Percentiles rank a stretch among this genome's conserved stretches.
Conservation (phyloP, 1,140 invertebrate genomes). For the Drosophila pachea region DNA sequence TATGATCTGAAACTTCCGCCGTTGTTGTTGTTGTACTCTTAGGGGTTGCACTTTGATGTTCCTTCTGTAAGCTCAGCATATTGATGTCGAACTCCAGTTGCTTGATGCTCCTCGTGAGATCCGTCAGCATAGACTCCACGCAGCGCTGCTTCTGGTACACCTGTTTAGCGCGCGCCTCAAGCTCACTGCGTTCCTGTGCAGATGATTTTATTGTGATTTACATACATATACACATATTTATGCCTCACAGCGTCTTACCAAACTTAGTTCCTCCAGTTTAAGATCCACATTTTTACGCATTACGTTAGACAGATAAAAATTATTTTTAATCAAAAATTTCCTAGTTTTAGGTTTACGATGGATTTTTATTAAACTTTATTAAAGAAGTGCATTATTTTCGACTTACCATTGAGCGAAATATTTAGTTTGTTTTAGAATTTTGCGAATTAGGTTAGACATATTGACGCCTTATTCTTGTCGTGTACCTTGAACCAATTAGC, state of each 20-base stretch:
- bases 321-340: conserved; percentile 36
- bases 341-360: conserved; percentile 6
- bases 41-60: neutral
- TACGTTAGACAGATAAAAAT: conserved; percentile 28
- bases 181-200: conserved; percentile 35
- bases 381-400: neutral
- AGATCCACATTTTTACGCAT: conserved; percentile 32
- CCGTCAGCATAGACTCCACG: conserved; percentile 43
- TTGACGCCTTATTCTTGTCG: neutral
- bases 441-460: conserved; percentile 32
- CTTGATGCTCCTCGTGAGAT: conserved; percentile 51
- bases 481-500: neutral
- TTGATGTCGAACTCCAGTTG: conserved; percentile 50
- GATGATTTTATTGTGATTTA: neutral
- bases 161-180: neutral
- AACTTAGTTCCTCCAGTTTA: conserved; percentile 41
- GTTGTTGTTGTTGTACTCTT: neutral
- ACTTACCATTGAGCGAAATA: conserved; percentile 20
- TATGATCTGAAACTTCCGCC: neutral
- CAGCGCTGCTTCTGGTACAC: conserved; percentile 30
- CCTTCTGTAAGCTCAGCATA: neutral
- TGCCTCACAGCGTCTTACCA: conserved; percentile 24
- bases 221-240: neutral
- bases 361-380: neutral
- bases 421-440: conserved; percentile 26